Conservation (phyloP, 2,888 invertebrate genomes). For the Cryptosula pallasiana region DNA sequence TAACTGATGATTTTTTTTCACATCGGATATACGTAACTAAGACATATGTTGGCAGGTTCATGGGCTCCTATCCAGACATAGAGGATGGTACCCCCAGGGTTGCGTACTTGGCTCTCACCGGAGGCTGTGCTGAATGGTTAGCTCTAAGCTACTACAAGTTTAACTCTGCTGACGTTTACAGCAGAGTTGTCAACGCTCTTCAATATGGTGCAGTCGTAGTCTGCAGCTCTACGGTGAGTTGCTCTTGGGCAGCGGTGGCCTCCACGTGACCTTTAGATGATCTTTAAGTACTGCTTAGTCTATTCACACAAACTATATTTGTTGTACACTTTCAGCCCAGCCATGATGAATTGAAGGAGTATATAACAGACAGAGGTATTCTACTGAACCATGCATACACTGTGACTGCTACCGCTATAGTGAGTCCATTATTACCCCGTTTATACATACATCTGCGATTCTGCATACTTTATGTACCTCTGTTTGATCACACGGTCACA, state of each 20-base stretch:
- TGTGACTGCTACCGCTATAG: slow-evolving; percentile 67
- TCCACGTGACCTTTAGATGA: neutral
- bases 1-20: too few species aligned
- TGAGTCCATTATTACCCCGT: slow-evolving; percentile 56
- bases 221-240: slow-evolving; percentile 61
- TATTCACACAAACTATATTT: too few species aligned
- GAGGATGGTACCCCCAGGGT: slow-evolving; percentile 62
- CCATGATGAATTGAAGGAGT: slow-evolving; percentile 27
- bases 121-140: slow-evolving; percentile 68
- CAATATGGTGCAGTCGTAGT: slow-evolving; percentile 66
- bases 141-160: slow-evolving; percentile 29
- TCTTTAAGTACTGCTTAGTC: neutral
- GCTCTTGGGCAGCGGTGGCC: neutral
- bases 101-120: slow-evolving; percentile 69
- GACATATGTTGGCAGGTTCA: slow-evolving; percentile 47
- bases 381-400: slow-evolving; percentile 67
- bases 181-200: slow-evolving; percentile 57
- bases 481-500: too few species aligned
- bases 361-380: slow-evolving; percentile 55
- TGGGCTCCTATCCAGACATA: slow-evolving; percentile 67
- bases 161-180: slow-evolving; percentile 52
- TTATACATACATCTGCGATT: too few species aligned
- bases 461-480: too few species aligned
- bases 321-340: slow-evolving; percentile 6
- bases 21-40: too few species aligned